Evolutionary conservation across 2,797 vertebrate genomes (phyloP).

Genomic region (Rallus crepitans): DNA sequence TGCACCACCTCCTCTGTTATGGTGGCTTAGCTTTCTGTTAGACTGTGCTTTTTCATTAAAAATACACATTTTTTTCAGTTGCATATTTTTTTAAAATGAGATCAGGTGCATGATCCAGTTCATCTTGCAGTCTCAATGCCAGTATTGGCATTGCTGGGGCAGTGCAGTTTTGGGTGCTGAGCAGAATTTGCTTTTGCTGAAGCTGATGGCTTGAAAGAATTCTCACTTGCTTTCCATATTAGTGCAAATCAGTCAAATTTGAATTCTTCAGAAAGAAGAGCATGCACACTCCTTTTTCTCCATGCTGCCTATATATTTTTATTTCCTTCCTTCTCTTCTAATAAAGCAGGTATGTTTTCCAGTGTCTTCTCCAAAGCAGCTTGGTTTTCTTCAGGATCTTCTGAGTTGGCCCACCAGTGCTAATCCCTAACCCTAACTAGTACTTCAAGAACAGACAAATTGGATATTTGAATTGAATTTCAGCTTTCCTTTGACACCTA

Average conservation of each 20-base stretch:
- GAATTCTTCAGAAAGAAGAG: neutral
- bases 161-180: neutral
- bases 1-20: neutral
- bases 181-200: neutral
- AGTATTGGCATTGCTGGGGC: neutral
- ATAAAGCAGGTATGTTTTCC: neutral
- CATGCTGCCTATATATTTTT: rapidly evolving
- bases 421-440: neutral
- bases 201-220: neutral
- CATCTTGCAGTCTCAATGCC: rapidly evolving
- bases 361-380: neutral
- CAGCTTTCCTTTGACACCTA: neutral
- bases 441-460: neutral
- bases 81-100: neutral
- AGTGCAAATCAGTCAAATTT: neutral
- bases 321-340: neutral
- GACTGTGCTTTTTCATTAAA: neutral
- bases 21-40: neutral
- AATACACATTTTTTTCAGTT: neutral
- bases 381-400: neutral
- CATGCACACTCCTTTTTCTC: neutral
- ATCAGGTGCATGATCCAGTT: neutral
- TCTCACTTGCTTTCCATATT: neutral
- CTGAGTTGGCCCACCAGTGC: neutral
- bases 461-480: neutral